These are phyloP conservation scores for Chionoecetes opilio DNA, from an alignment of 1,140 invertebrate genomes.

Conservation along the genomic window DNA sequence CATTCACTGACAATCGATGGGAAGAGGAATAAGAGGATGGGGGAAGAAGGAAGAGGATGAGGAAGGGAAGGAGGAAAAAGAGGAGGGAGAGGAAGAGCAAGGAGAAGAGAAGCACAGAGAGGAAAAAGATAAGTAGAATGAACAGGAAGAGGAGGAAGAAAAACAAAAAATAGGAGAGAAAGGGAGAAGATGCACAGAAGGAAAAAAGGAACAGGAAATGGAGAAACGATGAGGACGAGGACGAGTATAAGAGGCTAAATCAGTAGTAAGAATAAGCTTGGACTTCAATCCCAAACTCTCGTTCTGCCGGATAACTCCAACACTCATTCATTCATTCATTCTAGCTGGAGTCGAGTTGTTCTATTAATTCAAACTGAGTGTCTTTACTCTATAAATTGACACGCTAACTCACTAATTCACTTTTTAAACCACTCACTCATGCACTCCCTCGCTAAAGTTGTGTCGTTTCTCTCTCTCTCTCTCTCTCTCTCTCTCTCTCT, in stretches of 20 bases:
- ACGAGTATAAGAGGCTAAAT: background rate
- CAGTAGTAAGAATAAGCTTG: background rate
- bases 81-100: background rate
- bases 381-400: no score
- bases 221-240: background rate
- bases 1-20: no score
- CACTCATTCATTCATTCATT: no score
- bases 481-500: background rate
- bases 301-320: no score
- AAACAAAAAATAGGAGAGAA: background rate
- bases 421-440: no score
- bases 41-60: background rate
- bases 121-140: background rate
- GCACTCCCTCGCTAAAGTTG: no score
- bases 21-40: background rate
- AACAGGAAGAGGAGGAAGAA: background rate
- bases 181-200: background rate
- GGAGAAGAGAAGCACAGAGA: background rate
- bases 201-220: background rate
- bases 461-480: slow-evolving; percentile 35
- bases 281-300: background rate
- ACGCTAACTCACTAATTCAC: no score
- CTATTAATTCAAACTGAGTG: no score
- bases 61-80: background rate
- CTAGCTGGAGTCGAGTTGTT: no score